Evolutionary conservation across 1,140 invertebrate genomes (phyloP).

Genomic region (Calosoma granatense): DNA sequence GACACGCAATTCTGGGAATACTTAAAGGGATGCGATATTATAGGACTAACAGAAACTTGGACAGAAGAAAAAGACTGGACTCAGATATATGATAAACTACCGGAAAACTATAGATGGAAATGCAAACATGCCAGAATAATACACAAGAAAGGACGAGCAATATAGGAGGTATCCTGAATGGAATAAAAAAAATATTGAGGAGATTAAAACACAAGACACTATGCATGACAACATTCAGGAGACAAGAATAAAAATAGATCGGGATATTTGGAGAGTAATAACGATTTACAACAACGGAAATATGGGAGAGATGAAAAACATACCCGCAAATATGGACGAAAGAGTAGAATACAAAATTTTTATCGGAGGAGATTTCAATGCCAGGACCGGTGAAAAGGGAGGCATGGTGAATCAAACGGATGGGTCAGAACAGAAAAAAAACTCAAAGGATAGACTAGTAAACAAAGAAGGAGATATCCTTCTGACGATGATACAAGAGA

Average conservation of each 20-base stretch:
- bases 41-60: constrained; percentile 13
- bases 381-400: background rate
- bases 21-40: constrained; percentile 7
- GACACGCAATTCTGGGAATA: constrained; percentile 9
- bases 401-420: background rate
- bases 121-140: background rate
- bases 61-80: constrained; percentile 10
- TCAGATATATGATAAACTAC: background rate
- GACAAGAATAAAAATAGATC: background rate
- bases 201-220: background rate
- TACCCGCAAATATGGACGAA: background rate
- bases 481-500: background rate
- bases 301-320: background rate
- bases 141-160: constrained; percentile 9
- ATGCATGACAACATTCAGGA: background rate
- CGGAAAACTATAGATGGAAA: constrained; percentile 3
- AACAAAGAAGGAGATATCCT: background rate
- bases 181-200: constrained; percentile 4
- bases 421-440: background rate
- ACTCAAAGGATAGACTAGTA: background rate
- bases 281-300: background rate
- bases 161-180: too few species aligned
- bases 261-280: background rate
- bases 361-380: background rate
- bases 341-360: background rate